Conservation (phyloP, 2,888 invertebrate genomes). For the Aleiodes leptofemur region DNA sequence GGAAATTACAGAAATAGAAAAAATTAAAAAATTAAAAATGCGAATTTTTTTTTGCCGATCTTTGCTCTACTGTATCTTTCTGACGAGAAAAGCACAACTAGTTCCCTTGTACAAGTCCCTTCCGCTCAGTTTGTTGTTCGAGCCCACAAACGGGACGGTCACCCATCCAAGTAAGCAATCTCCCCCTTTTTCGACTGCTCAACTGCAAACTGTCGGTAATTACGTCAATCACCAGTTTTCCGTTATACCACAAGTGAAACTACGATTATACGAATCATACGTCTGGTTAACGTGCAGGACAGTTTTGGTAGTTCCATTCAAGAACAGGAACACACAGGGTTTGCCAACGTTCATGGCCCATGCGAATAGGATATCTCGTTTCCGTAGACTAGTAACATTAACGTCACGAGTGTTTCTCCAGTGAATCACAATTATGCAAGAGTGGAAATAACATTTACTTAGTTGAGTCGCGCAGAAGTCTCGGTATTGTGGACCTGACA, state of each 20-base stretch:
- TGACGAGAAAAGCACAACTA: too few relatives aligned
- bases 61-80: too few relatives aligned
- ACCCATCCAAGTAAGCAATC: too few relatives aligned
- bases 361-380: conserved; percentile 49
- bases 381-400: conserved; percentile 58
- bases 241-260: background rate
- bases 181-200: too few relatives aligned
- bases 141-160: too few relatives aligned
- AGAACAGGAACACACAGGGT: conserved; percentile 44
- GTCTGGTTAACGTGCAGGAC: conserved; percentile 24
- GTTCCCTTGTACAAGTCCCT: too few relatives aligned
- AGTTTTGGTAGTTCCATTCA: conserved; percentile 45
- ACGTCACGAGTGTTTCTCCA: conserved; percentile 63
- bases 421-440: conserved; percentile 70
- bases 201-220: too few relatives aligned
- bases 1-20: too few relatives aligned
- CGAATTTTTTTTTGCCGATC: too few relatives aligned
- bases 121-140: too few relatives aligned
- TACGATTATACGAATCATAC: background rate
- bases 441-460: conserved; percentile 72
- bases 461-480: conserved; percentile 61
- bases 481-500: conserved; percentile 72
- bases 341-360: conserved; percentile 1
- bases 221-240: background rate
- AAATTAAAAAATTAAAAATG: too few relatives aligned